These are phyloP conservation scores for Diadegma fenestrale DNA, from an alignment of 2,888 invertebrate genomes.

Conservation along the genomic window DNA sequence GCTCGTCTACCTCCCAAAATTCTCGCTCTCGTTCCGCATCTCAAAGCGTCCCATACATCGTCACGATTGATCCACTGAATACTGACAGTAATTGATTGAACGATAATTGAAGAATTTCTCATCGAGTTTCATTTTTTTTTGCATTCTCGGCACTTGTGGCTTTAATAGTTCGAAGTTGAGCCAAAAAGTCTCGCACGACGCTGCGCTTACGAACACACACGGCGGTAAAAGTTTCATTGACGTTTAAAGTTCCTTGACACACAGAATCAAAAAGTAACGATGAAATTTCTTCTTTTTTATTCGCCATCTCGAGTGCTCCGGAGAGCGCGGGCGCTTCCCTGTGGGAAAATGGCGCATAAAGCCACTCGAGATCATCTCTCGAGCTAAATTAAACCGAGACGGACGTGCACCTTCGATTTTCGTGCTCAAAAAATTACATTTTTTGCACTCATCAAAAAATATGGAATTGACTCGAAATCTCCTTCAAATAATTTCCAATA, in stretches of 20 bases:
- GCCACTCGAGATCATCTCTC: conserved; percentile 71
- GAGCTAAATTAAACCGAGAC: conserved; percentile 68
- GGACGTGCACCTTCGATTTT: conserved; percentile 32
- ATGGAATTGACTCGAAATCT: conserved; percentile 22
- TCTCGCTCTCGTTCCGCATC: not conserved
- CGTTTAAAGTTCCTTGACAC: conserved; percentile 58
- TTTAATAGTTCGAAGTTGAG: conserved; percentile 27
- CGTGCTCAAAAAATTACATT: not conserved
- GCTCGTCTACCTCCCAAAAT: conserved; percentile 30
- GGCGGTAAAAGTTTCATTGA: conserved; percentile 54
- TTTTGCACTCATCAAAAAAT: not conserved
- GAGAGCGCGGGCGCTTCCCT: conserved; percentile 67
- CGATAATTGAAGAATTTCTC: not conserved
- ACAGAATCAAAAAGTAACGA: conserved; percentile 42
- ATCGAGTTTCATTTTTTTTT: not conserved
- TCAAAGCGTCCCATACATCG: conserved; percentile 10
- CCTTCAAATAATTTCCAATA: too few relatives aligned
- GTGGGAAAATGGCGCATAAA: conserved; percentile 75
- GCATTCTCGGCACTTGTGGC: conserved; percentile 20
- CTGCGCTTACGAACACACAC: conserved; percentile 8
- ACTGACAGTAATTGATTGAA: not conserved
- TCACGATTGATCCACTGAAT: not conserved
- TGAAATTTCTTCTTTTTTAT: conserved; percentile 54
- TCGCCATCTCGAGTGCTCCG: conserved; percentile 67
- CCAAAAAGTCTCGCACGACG: conserved; percentile 6